Evolutionary conservation across 2,113 vertebrate species (phyloP), one percentile per base, ranked within the genome.

Genomic region (Eulacestoma nigropectus): DNA sequence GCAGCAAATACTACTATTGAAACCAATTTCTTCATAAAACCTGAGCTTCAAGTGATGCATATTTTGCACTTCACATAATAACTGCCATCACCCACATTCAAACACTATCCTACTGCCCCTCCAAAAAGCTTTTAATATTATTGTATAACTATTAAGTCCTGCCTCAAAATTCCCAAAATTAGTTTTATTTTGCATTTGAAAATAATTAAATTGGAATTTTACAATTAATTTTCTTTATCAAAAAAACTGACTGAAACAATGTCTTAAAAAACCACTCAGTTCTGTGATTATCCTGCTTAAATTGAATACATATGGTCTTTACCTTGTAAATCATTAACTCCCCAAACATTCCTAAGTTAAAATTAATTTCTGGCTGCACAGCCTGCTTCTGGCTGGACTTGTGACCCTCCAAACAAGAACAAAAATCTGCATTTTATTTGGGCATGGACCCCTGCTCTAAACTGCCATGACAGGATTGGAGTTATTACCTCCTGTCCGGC

Each of bases 321-420:
- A 80, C 75, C 85, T 80, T 83, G 75, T 37, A 94, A 88, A 91
- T 72, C 44, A 76, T 91, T 82, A 89, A 91, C 49, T 87, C 29
- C 52, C 37, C 7, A 79, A 87, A 82, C 41, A 76, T 62, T 69
- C 53, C 72, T 35, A 62, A 75, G 46, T 83, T 79, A 80, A 91
- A 94, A 84, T 29, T 65, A 59, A 86, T 83, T 94, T 76, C 78
- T 79, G 62, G 72, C 44, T 46, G 67, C 27, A 42, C 84, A 84
- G n/a, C 22, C 57, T 82, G 65, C 74, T 87, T 68, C 92, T 97
- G 70, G 70, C 74, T 87, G 67, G 70, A 76, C 65, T 82, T 56
- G 65, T 29, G 57, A 79, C 91, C 64, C 78, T 22, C 60, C 23
- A 84, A 87, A 93, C 0, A 7, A 76, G 87, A 93, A 91, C 59